Evolutionary conservation across 2,797 vertebrate species (phyloP), one percentile per base, ranked within the genome.

Genomic region (Enteromius unitaeniatus): DNA sequence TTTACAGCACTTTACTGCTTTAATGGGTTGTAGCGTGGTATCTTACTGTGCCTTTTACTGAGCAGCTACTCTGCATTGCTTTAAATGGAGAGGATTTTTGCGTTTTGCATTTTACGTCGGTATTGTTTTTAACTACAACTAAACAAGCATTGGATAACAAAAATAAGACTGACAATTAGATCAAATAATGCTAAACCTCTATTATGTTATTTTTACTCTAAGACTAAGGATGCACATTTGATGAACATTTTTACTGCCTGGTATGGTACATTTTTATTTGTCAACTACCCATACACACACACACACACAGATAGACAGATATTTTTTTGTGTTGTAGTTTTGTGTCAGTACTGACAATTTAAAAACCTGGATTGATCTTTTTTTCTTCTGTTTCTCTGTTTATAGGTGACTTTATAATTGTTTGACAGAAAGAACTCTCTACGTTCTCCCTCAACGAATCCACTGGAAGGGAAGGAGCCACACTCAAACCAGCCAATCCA

Each of bases 401-500:
- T 3, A 47, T 64, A 78, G 76, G 76, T 64, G 55, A 15, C n/a
- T 64, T 64, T 31, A 21, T 2, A 55, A 21, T 40, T 55, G 3
- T 7, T 1, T 4, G 15, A 64, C 4, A 28, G 17, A 78, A 37
- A 10, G 3, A 37, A 23, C 49, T 37, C 37, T 0, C 67, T 69
- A 42, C 34, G 23, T 23, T 40, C 21, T 40, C 51, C 15, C 31
- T 34, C 8, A 9, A 58, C 21, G 31, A 58, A 23, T 40, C 51
- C 3, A 7, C 40, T 14, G 15, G 23, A 64, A 47, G 58, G 23
- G 58, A 17, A 64, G 40, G 76, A 64, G 58, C 40, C 17, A 62
- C 37, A 2, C 17, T 40, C 58, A 4, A 78, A 37, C 31, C 68
- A 14, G 28, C 72, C 68, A 75, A 78, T 72, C 75, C 31, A 67